Evolutionary conservation across 2,113 vertebrate genomes (phyloP).

Genomic region (Pontoporia blainvillei): DNA sequence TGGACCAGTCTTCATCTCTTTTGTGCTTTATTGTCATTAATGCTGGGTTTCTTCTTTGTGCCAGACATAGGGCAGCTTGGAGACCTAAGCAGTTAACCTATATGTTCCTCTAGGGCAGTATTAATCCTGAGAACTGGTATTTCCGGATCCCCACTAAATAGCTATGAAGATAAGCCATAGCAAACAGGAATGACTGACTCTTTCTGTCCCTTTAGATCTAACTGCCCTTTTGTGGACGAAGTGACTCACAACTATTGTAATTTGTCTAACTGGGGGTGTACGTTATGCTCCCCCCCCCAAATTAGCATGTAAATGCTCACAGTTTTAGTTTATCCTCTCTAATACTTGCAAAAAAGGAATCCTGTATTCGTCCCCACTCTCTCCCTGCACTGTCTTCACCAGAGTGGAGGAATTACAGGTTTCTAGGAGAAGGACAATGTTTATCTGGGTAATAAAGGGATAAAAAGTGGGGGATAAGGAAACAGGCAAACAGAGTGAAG

Average conservation of each 20-base stretch:
- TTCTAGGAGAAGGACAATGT: not conserved
- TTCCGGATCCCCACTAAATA: conserved; percentile 33
- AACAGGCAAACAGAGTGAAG: not conserved
- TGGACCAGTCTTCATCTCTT: not conserved
- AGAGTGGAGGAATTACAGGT: not conserved
- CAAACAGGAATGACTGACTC: not conserved
- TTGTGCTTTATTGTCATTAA: not conserved
- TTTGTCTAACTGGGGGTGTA: not conserved
- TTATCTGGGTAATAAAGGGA: not conserved
- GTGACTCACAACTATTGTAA: conserved; percentile 7
- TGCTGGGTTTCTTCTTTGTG: not conserved
- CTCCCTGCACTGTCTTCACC: not conserved
- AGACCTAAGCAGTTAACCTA: not conserved
- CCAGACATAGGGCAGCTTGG: not conserved
- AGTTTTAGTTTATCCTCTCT: not conserved
- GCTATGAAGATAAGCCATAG: conserved; percentile 22
- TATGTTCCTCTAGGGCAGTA: not conserved
- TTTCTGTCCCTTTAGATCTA: conserved; percentile 5
- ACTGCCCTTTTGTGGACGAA: conserved; percentile 30
- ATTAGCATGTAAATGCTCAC: not conserved
- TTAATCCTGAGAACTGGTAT: conserved; percentile 49
- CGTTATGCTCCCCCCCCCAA: not conserved
- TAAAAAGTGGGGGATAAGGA: not conserved
- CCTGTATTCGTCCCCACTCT: not conserved
- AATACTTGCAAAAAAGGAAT: not conserved